A percentile compares a stretch with the other conserved stretches of the same genome.
These are phyloP conservation scores for Ennomos quercinarius DNA, from an alignment of 2,888 invertebrate genomes.

Conservation along the genomic window DNA sequence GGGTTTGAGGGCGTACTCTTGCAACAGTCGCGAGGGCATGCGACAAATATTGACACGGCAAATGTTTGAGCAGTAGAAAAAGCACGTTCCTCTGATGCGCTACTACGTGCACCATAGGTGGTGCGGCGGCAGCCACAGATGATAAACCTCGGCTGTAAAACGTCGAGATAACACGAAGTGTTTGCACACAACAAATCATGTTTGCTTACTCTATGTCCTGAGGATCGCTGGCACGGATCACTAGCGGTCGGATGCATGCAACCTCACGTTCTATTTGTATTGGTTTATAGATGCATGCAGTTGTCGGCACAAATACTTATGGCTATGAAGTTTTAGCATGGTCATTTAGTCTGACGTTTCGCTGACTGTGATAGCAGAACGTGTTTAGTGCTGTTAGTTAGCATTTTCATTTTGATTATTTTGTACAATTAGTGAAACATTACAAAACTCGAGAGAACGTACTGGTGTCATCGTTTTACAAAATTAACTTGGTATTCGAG, in stretches of 20 bases:
- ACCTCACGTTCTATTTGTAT: slow-evolving; percentile 78
- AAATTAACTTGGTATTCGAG: slow-evolving; percentile 53
- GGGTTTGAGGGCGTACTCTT: slow-evolving; percentile 47
- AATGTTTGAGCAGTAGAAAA: slow-evolving; percentile 74
- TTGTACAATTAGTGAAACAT: slow-evolving; percentile 22
- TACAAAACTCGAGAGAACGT: slow-evolving; percentile 29
- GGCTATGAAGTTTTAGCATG: slow-evolving; percentile 30
- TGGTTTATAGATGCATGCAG: slow-evolving; percentile 56
- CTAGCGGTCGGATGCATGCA: slow-evolving; percentile 62
- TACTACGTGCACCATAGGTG: slow-evolving; percentile 65
- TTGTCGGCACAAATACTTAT: slow-evolving; percentile 40
- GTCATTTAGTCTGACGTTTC: slow-evolving; percentile 12
- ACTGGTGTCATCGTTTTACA: slow-evolving; percentile 47
- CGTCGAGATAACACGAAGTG: slow-evolving; percentile 69
- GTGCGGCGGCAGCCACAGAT: slow-evolving; percentile 63
- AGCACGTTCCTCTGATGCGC: slow-evolving; percentile 70
- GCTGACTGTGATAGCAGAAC: slow-evolving; percentile 5
- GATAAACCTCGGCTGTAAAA: slow-evolving; percentile 62
- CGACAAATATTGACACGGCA: slow-evolving; percentile 77
- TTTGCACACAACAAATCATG: slow-evolving; percentile 78
- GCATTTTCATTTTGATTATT: slow-evolving; percentile 3
- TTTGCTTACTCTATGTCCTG: slow-evolving; percentile 74
- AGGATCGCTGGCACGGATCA: slow-evolving; percentile 67
- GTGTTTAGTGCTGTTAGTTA: neutral
- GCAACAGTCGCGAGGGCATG: slow-evolving; percentile 65